A percentile compares a stretch with the other conserved stretches of the same genome.
These are phyloP conservation scores for Antheraea pernyi DNA, from an alignment of 1,140 invertebrate species.

Conservation along the genomic window DNA sequence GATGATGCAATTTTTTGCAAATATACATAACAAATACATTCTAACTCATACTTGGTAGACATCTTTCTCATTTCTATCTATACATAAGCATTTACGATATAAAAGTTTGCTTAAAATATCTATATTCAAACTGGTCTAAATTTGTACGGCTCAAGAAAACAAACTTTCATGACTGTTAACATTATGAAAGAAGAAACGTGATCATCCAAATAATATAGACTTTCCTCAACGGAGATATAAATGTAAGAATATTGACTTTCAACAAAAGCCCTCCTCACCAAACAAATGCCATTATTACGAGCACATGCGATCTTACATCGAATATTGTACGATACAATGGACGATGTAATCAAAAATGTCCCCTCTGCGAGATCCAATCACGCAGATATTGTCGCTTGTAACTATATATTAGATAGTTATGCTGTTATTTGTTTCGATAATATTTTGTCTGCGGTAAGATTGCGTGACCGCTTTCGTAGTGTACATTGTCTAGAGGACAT, in stretches of 20 bases:
- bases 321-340: not conserved
- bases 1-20: no score
- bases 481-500: not conserved
- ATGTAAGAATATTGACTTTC: conserved; percentile 1
- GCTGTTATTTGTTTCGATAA: not conserved
- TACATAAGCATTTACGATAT: no score
- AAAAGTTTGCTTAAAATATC: no score
- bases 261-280: not conserved
- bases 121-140: no score
- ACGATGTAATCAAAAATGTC: conserved; percentile 2
- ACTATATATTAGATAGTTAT: not conserved
- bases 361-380: not conserved
- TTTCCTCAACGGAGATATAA: not conserved
- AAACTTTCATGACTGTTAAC: not conserved
- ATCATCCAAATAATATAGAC: not conserved
- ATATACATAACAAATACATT: no score
- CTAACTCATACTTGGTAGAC: no score
- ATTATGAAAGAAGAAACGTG: not conserved
- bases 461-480: not conserved
- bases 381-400: not conserved
- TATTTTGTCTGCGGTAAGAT: not conserved
- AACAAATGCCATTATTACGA: not conserved
- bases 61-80: no score
- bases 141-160: not conserved
- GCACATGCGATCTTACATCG: not conserved